phyloP scores from a whole-genome alignment of 2,113 vertebrate genomes.

The Holacanthus passer region DNA sequence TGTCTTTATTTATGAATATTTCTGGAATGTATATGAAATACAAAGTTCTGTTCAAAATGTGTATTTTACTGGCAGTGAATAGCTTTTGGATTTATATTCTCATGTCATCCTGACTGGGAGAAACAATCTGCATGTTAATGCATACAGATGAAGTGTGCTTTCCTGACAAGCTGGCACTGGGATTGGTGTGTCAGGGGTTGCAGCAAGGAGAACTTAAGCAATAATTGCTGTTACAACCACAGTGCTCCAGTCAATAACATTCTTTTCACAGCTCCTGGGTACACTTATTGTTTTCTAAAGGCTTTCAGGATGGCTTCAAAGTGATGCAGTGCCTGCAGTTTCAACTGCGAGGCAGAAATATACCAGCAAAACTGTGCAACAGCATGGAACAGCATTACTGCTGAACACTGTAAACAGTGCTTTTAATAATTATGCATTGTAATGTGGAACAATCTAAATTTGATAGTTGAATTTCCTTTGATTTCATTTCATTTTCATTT shows the following conservation, averaged over 20 bases:
- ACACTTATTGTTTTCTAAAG: constrained; percentile 23
- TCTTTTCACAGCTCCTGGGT: constrained; percentile 33
- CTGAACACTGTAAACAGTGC: background rate
- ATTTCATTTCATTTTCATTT: background rate
- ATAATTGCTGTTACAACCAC: constrained; percentile 30
- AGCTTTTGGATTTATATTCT: background rate
- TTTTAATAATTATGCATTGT: background rate
- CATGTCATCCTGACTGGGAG: background rate
- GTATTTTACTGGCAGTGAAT: background rate
- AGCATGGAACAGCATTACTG: background rate
- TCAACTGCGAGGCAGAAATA: background rate
- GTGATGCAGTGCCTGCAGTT: constrained; percentile 17
- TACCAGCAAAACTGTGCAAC: background rate
- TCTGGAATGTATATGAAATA: background rate
- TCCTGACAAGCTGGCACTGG: background rate
- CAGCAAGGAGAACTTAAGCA: constrained; percentile 10
- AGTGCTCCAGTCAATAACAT: constrained; percentile 32
- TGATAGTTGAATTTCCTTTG: background rate
- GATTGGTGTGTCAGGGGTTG: constrained; percentile 29
- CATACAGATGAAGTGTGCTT: constrained; percentile 3
- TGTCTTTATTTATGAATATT: background rate
- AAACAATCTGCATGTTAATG: constrained; percentile 7
- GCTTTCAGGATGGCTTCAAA: background rate
- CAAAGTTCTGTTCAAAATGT: background rate
- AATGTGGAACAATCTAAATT: background rate